Base-by-base conservation (phyloP, 2,113 vertebrate species). In the Austrofundulus limnaeus region DNA sequence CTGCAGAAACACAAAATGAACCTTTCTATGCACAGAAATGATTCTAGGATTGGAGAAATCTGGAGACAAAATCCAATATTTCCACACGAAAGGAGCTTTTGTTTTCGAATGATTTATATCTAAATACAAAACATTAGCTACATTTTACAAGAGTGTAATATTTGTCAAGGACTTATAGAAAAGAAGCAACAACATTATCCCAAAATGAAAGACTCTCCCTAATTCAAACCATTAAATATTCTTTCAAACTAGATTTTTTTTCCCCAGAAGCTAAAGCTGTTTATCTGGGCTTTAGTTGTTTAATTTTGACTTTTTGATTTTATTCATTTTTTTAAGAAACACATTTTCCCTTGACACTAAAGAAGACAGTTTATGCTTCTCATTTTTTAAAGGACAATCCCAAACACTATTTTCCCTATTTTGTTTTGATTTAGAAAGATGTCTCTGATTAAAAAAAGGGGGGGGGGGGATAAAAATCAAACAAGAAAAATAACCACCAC, bases 291-390 rank as follows among this genome's bases (percentile, higher is more conserved):
- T 34, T 9, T 25, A 34, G 10, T 5, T 23, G 15, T 53, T 17
- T 61, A 23, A 64, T n/a, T 17, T 8, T 58, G 4, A 42, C 9
- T 15, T 11, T 25, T 11, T 24, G 8, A 3, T 11, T 46, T 9
- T 52, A 17, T 20, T 5, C 28, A 3, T 11, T 3, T 19, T 5
- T 59, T 23, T 52, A 56, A 64, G 34, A 59, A 9, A 41, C 52
- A 59, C 50, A 13, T 68, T 70, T 64, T 53, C 9, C 52, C 28
- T 71, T 41, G 15, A 47, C 31, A 48, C 15, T 12, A 53, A 39
- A 16, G 34, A 23, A 45, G 42, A 19, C 3, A 47, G 34, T 11
- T 41, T 24, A n/a, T 59, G 14, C 11, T 34, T 55, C 11, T 19
- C 24, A 41, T 66, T 70, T 55, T 57, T 25, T 23, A 15, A 61